phyloP scores from a whole-genome alignment of 2,888 invertebrate species.

The Rotaria magnacalcarata region DNA sequence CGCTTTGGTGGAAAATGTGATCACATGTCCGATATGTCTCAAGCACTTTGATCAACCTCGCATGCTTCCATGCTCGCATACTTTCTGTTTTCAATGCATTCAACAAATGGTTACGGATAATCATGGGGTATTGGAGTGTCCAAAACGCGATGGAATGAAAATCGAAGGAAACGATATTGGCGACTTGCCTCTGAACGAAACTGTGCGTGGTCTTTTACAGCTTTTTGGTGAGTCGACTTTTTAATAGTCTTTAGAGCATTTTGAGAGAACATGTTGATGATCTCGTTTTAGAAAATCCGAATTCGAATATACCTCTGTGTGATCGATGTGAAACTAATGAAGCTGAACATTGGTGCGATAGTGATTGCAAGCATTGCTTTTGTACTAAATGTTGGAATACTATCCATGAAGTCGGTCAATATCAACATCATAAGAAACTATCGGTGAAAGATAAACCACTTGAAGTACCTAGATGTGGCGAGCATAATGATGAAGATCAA shows the following conservation, averaged over 20 bases:
- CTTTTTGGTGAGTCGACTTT: not conserved
- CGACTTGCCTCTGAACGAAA: not conserved
- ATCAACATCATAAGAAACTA: not conserved
- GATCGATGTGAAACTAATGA: not conserved
- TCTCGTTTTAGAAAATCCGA: not conserved
- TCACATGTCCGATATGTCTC: not conserved
- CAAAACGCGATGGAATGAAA: not conserved
- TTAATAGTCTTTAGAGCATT: no score
- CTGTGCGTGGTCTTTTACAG: not conserved
- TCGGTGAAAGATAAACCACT: not conserved
- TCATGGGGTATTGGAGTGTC: not conserved
- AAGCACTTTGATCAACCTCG: not conserved
- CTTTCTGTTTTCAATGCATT: not conserved
- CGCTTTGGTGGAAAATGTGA: not conserved
- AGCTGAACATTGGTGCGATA: conserved; percentile 5
- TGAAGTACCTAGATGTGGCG: not conserved
- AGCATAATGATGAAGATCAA: not conserved
- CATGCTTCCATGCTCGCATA: not conserved
- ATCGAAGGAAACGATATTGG: not conserved
- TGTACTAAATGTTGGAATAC: not conserved
- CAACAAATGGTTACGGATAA: not conserved
- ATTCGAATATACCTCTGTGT: not conserved
- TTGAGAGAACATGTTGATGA: no score
- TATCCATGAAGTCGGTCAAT: not conserved
- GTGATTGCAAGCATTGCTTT: not conserved